Evolutionary conservation across 1,140 invertebrate genomes (phyloP), one percentile per base, ranked within the genome.

Genomic region (Chironomus tepperi): DNA sequence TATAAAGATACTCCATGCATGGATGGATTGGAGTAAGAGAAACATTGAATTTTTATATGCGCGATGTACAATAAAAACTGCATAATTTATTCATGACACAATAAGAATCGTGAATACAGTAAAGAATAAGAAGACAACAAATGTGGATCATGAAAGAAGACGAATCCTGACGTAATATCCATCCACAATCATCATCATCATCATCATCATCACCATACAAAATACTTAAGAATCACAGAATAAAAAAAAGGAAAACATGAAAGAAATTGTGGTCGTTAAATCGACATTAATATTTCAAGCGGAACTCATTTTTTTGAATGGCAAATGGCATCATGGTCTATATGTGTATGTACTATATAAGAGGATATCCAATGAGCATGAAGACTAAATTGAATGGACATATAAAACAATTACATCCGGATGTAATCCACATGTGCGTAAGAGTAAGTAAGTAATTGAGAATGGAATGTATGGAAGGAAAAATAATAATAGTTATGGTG

Each of bases 201-300:
- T 57, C 47, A 57, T 57, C 47, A 57, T 57, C 47, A 57, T n/a
- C 47, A 57, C 12, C 47, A 57, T n/a, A 57, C n/a, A 15, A 10
- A 15, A 57, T 57, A n/a, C 47, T 57, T 57, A n/a, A 57, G 47
- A 57, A 57, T n/a, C 9, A 47, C 8, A 47, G 43, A 47, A 15
- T 10, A 15, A 47, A 47, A 10, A 43, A 43, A 43, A 43, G 10
- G 15, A 7, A 47, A 47, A 10, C 43, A 47, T 47, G 15, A 57
- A 57, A 57, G 47, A 57, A 57, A 57, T 57, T n/a, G n/a, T 57
- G 47, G 47, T 57, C 47, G 47, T 57, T 57, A 57, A 57, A 57
- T 57, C 47, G n/a, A n/a, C 47, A 57, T 57, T 57, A 57, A 57
- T 57, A 57, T 57, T 57, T 57, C 47, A 57, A 57, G 47, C 47